A percentile compares a stretch with the other conserved stretches of the same genome.
These are phyloP conservation scores for Scrobipalpa atriplicella DNA, from an alignment of 2,888 invertebrate species.

Conservation along the genomic window DNA sequence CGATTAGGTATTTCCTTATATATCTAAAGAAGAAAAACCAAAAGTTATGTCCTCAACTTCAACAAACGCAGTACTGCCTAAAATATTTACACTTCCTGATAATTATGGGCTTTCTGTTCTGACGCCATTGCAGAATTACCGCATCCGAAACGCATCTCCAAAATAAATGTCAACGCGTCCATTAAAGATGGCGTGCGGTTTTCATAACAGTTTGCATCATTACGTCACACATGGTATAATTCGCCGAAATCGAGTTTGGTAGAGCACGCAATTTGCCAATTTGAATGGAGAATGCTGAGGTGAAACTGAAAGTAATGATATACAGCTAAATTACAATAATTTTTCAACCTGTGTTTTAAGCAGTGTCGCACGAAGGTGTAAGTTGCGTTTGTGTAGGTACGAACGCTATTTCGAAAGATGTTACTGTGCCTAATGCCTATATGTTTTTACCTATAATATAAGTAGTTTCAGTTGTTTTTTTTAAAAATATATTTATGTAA, in stretches of 20 bases:
- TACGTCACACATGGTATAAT: conserved; percentile 9
- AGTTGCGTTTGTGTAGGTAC: neutral
- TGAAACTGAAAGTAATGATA: conserved; percentile 23
- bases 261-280: conserved; percentile 29
- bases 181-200: conserved; percentile 14
- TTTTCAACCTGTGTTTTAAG: conserved; percentile 6
- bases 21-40: no score
- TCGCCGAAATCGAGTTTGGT: conserved; percentile 25
- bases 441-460: no score
- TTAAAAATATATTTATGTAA: no score
- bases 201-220: neutral
- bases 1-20: no score
- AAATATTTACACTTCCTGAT: no score
- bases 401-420: neutral
- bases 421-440: no score
- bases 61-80: no score
- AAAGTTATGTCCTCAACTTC: no score
- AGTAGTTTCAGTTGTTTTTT: no score
- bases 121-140: neutral
- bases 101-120: neutral
- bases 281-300: conserved; percentile 17
- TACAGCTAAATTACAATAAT: conserved; percentile 16
- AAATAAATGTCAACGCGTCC: conserved; percentile 18
- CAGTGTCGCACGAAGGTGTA: conserved; percentile 3
- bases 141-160: neutral